Percentiles rank a stretch among this genome's conserved stretches.
These are phyloP conservation scores for Dissostichus mawsoni DNA, from an alignment of 2,113 vertebrate genomes.

Conservation along the genomic window DNA sequence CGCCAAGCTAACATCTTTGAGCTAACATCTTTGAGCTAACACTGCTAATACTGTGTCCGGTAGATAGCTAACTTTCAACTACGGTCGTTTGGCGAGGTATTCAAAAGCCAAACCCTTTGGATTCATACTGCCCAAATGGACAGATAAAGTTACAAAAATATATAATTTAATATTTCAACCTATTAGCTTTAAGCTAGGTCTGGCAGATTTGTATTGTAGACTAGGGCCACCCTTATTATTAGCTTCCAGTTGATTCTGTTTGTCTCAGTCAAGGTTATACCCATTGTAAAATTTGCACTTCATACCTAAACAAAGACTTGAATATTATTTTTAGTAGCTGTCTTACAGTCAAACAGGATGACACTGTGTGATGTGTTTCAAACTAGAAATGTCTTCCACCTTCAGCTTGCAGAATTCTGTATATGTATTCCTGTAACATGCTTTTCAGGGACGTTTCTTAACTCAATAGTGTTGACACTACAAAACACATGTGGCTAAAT, in stretches of 20 bases:
- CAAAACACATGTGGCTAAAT: no score
- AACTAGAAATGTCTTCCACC: neutral
- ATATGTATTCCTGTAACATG: no score
- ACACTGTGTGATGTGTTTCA: neutral
- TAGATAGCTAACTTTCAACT: constrained; percentile 14
- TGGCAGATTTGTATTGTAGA: neutral
- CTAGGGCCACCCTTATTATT: neutral
- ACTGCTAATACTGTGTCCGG: neutral
- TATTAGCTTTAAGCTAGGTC: no score
- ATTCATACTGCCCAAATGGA: constrained; percentile 3
- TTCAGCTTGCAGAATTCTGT: neutral
- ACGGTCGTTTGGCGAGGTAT: neutral
- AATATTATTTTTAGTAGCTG: neutral
- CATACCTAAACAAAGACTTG: neutral
- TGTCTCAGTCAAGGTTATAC: neutral
- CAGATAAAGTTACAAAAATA: no score
- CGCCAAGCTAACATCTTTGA: neutral
- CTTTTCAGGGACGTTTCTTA: no score
- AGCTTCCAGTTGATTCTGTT: neutral
- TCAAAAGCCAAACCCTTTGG: neutral
- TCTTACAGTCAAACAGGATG: neutral
- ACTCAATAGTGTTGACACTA: no score
- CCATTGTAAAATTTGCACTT: neutral
- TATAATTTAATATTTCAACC: no score
- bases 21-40: neutral